Evolutionary conservation across 92 coral and sea anemone genomes (phyloP).

Genomic region (Actinostola sp.): DNA sequence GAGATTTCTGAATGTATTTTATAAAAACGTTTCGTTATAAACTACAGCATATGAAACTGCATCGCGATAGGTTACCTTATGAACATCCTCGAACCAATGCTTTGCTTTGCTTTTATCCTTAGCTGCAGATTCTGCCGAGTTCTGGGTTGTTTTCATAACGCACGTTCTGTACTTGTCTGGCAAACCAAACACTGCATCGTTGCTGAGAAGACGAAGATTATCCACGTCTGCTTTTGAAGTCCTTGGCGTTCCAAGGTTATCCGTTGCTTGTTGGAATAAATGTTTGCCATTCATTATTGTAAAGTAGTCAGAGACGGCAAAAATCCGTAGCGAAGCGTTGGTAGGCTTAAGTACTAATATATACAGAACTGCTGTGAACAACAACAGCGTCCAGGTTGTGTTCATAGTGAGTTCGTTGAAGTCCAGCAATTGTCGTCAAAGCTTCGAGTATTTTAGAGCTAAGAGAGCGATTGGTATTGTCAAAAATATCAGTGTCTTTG

Average conservation of each 20-base stretch:
- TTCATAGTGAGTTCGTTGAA: too few species aligned
- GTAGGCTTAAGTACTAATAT: not conserved
- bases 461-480: too few species aligned
- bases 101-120: not conserved
- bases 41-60: not conserved
- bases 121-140: not conserved
- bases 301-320: slow-evolving; percentile 47
- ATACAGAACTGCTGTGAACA: not conserved
- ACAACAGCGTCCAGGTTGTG: too few species aligned
- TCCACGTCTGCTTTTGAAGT: slow-evolving; percentile 5
- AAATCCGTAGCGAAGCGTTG: slow-evolving; percentile 10
- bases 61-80: slow-evolving; percentile 38
- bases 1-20: not conserved
- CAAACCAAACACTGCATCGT: slow-evolving; percentile 42
- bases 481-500: too few species aligned
- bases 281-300: slow-evolving; percentile 45
- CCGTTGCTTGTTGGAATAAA: slow-evolving; percentile 23
- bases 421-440: too few species aligned
- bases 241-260: slow-evolving; percentile 18
- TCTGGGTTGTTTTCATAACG: slow-evolving; percentile 1
- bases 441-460: too few species aligned
- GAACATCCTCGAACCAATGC: slow-evolving; percentile 57
- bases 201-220: slow-evolving; percentile 56
- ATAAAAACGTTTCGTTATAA: not conserved
- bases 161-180: slow-evolving; percentile 53